Conservation (phyloP, 2,113 vertebrate species). For the Leuciscus idus region DNA sequence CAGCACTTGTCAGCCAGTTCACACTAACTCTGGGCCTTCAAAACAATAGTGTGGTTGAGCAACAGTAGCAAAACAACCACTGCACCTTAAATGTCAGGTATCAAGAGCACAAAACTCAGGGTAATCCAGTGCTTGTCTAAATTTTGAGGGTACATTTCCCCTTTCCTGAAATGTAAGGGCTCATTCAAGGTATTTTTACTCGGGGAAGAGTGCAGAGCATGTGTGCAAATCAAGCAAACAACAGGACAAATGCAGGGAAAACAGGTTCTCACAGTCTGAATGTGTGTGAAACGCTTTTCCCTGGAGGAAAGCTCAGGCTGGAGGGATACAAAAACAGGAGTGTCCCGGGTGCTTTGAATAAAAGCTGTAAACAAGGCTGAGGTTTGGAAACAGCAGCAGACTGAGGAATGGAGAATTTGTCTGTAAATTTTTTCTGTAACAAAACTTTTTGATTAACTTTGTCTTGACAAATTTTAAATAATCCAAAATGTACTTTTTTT, state of each 20-base stretch:
- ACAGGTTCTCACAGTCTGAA: slow-evolving; percentile 72
- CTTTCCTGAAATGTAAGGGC: not conserved
- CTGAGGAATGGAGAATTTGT: not conserved
- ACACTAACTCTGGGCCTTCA: slow-evolving; percentile 4
- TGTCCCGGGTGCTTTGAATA: slow-evolving; percentile 38
- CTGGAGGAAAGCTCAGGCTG: slow-evolving; percentile 34
- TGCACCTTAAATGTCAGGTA: not conserved
- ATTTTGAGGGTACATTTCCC: not conserved
- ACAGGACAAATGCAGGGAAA: slow-evolving; percentile 61
- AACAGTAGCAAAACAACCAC: not conserved
- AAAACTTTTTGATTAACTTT: not conserved
- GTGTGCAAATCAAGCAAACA: slow-evolving; percentile 57
- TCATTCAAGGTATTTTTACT: not conserved
- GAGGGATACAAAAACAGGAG: slow-evolving; percentile 36
- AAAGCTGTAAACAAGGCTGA: slow-evolving; percentile 36
- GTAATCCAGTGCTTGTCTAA: not conserved
- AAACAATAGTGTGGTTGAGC: slow-evolving; percentile 35
- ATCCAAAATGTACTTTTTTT: not conserved
- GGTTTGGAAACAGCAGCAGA: not conserved
- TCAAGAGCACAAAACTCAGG: slow-evolving; percentile 28
- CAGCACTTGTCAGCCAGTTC: slow-evolving; percentile 39
- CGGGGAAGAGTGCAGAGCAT: not conserved
- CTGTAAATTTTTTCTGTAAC: not conserved
- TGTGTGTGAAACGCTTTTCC: slow-evolving; percentile 33
- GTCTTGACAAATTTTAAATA: not conserved